phyloP scores from a whole-genome alignment of 2,888 invertebrate species.

The Eristalis pertinax region DNA sequence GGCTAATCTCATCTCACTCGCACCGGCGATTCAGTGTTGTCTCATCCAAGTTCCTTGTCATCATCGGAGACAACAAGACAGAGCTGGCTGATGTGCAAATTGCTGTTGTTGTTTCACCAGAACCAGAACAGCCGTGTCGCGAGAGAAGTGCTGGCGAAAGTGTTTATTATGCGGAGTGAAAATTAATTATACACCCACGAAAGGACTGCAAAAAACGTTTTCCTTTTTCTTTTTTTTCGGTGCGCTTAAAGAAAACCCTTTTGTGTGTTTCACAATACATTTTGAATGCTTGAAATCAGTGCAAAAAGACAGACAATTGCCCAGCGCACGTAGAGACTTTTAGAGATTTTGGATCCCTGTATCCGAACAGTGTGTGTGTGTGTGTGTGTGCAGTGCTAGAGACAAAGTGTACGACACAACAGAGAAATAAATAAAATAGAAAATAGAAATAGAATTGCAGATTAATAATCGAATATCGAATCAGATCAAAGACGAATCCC shows the following conservation, averaged over 20 bases:
- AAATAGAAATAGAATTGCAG: not conserved
- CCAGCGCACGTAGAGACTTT: not conserved
- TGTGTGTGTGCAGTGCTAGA: not conserved
- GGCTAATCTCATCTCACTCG: not conserved
- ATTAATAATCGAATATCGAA: not conserved
- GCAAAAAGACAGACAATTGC: not conserved
- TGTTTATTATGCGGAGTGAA: conserved; percentile 62
- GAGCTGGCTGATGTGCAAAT: conserved; percentile 3
- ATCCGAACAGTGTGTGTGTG: conserved; percentile 15
- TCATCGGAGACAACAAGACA: not conserved
- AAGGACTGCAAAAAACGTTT: conserved; percentile 20
- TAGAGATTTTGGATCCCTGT: not conserved
- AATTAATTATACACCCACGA: conserved; percentile 43
- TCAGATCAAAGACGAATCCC: conserved; percentile 17
- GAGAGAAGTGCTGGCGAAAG: conserved; percentile 62
- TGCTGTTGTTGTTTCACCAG: conserved; percentile 28
- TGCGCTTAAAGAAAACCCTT: not conserved
- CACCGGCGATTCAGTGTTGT: not conserved
- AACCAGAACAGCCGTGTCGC: conserved; percentile 43
- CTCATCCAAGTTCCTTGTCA: not conserved
- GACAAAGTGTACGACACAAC: conserved; percentile 28
- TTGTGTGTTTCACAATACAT: conserved; percentile 1
- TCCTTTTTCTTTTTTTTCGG: too few relatives aligned
- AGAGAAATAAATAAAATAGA: conserved; percentile 22
- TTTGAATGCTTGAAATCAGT: conserved; percentile 12